These are phyloP conservation scores for Brachylomia viminalis DNA, from an alignment of 2,888 invertebrate species.

Conservation along the genomic window DNA sequence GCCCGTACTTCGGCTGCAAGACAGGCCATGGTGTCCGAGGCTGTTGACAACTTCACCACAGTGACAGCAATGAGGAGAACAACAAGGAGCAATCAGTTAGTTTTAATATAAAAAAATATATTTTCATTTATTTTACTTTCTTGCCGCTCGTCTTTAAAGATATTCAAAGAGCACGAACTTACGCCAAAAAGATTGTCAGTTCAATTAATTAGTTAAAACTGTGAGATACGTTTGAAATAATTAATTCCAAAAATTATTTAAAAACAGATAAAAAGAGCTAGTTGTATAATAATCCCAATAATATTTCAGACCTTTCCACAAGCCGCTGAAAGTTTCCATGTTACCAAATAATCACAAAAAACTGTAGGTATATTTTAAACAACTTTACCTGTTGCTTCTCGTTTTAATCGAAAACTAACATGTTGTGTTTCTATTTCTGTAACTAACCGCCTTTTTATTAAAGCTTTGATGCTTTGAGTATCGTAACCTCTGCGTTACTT, in stretches of 20 bases:
- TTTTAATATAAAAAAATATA: background rate
- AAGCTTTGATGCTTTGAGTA: background rate
- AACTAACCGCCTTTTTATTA: background rate
- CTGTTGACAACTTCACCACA: no score
- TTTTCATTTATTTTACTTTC: background rate
- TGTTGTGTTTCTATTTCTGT: conserved; percentile 1
- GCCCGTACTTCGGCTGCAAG: no score
- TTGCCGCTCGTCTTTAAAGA: background rate
- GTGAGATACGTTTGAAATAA: background rate
- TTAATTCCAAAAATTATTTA: background rate
- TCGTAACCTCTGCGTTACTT: background rate
- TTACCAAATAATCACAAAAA: background rate
- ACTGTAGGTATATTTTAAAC: background rate
- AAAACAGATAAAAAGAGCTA: background rate
- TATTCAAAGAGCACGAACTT: background rate
- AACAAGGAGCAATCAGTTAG: no score
- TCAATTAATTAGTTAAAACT: background rate
- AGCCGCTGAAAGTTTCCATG: no score
- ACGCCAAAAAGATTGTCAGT: background rate
- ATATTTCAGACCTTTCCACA: background rate
- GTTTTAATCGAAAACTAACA: conserved; percentile 33
- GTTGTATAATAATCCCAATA: no score
- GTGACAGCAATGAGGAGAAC: no score
- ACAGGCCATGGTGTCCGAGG: no score
- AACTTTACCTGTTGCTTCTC: conserved; percentile 22